Base-by-base conservation (phyloP, 2,888 invertebrate genomes). In the Xylophagus ater region DNA sequence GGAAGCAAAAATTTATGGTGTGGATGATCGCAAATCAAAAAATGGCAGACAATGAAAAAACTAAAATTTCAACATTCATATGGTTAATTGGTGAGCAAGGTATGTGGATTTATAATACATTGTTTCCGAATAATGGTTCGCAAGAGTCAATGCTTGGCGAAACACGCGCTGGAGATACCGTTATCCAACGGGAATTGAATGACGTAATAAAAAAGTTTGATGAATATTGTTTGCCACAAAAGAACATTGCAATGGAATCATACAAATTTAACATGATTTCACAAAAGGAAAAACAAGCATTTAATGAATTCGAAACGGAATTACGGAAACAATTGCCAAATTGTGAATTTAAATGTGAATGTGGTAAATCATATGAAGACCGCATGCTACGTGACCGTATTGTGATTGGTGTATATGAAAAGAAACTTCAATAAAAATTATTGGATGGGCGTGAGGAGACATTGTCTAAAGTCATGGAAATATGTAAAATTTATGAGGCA, bases 361-460 rank as follows among this genome's bases (percentile, higher is more conserved):
- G 48, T 38, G 43, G 44, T 6, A 21, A 14, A 12, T 44, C 46
- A 10, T 45, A 48, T 32, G 44, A 41, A 35, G 43, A 49, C 8
- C 35, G 44, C 10, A 49, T 49, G 47, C 36, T 49, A 9, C 20
- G 40, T 30, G 47, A 48, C 30, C 46, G 48, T 15, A 49, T 47
- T 14, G 41, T 49, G 3, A 45, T 42, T 9, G 43, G 48, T 9
- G 39, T 49, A 8, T 9, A 31, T 10, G 47, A 48, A 10, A 48
- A 48, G 38, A 45, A 46, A 31, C 18, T 45, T 9, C 48, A 49
- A 39, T 14, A 44, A 24, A 46, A 46, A 32, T 19, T 49, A 12
- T 33, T 50, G 31, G 43, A 48, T 37, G 50, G 43, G 3, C 36
- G 24, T n/a, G 40, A 47, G 17, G 35, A 47, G 31, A 9, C 31